Evolutionary conservation across 2,888 invertebrate genomes (phyloP), one percentile per base, ranked within the genome.

Genomic region (Anthophora plumipes): DNA sequence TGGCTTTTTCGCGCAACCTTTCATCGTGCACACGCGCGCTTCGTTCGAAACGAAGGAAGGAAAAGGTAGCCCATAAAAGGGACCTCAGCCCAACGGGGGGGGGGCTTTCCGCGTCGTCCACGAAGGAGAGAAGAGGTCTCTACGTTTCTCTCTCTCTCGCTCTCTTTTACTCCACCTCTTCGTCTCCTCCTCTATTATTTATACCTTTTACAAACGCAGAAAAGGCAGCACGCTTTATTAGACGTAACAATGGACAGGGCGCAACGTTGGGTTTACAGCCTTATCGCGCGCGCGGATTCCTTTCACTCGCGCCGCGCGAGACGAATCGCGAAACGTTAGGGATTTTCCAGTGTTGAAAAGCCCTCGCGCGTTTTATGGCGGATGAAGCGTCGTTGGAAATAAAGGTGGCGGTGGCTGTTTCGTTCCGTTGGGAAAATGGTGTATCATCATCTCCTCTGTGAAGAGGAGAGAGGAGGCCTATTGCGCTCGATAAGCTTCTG

Each of bases 151-250:
- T 31, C 31, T 31, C 31, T 31, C 31, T 31, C 31, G 1, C 31
- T 31, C 31, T 31, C 31, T 31, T 4, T 31, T n/a, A n/a, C n/a
- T n/a, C n/a, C 31, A 4, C 22, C 4, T 25, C 25, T 46, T 25
- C 25, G 5, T 1, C 5, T 11, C 17, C 43, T 9, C 39, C 31
- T 59, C 43, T 71, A 71, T 78, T 82, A 74, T 83, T 81, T 66
- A 61, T 72, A 61, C 55, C 31, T 61, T 71, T 57, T 14, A 41
- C 43, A 11, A 60, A 25, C 71, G 43, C 57, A 60, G 70, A 52
- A 83, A 71, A 68, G 52, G 46, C 67, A n/a, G 64, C 39, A 50
- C 70, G 78, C 75, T 84, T 82, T 84, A 77, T 84, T 80, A 70
- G 69, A 61, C 46, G 50, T 57, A 77, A 82, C 82, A 82, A 82